Percentiles rank a stretch among this genome's conserved stretches.
Conservation (phyloP, 2,888 invertebrate genomes). For the Epinotia nisella region DNA sequence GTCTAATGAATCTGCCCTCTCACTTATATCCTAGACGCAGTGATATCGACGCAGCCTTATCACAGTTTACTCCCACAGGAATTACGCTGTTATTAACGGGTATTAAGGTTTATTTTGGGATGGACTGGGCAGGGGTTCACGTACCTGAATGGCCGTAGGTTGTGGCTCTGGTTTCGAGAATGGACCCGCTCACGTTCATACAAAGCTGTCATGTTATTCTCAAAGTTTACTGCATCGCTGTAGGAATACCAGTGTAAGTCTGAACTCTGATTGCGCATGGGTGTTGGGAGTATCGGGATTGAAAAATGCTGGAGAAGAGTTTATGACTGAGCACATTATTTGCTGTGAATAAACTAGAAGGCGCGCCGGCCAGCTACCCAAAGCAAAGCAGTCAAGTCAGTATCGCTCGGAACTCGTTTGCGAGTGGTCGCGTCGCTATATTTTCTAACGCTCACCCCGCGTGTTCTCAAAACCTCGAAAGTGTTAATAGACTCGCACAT, state of each 20-base stretch:
- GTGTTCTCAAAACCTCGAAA: conserved; percentile 56
- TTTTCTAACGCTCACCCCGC: conserved; percentile 57
- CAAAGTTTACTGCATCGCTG: neutral
- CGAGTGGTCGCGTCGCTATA: conserved; percentile 50
- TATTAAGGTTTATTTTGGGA: conserved; percentile 62
- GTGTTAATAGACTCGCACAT: conserved; percentile 51
- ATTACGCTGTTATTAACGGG: conserved; percentile 58
- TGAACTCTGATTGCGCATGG: neutral
- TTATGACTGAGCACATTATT: neutral
- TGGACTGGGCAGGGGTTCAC: conserved; percentile 64
- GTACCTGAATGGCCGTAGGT: conserved; percentile 81
- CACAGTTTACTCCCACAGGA: conserved; percentile 59
- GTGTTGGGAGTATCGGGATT: neutral
- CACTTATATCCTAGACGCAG: conserved; percentile 80
- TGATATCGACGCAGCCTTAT: conserved; percentile 84
- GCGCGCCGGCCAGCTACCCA: conserved; percentile 12
- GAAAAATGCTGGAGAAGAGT: neutral
- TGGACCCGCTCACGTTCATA: conserved; percentile 71
- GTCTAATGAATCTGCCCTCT: conserved; percentile 52
- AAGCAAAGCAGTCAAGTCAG: conserved; percentile 61
- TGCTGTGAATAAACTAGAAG: conserved; percentile 3
- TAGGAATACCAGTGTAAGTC: neutral
- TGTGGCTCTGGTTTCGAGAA: conserved; percentile 65
- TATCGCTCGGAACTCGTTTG: conserved; percentile 57
- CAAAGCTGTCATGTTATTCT: conserved; percentile 13